Base-by-base conservation (phyloP, 2,888 invertebrate genomes). In the Aquatica leii region DNA sequence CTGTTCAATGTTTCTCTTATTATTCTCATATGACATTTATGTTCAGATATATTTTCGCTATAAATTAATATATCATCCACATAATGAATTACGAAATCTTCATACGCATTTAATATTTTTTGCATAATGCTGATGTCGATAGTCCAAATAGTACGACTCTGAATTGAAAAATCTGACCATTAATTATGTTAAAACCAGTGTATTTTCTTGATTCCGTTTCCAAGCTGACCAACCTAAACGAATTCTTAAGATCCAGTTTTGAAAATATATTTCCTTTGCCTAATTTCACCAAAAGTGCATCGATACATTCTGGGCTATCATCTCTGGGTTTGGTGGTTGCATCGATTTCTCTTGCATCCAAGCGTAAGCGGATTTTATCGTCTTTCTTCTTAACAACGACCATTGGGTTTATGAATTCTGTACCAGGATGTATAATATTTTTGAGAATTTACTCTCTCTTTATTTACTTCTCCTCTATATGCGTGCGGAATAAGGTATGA, bases 71-170 rank as follows among this genome's bases (percentile, higher is more conserved):
- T 48, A 52, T 59, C 59, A 35, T 61, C 50, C 11, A 60, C 49
- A 49, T 60, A 60, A 37, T 54, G 37, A 8, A 54, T 4, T 20
- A 43, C 53, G 49, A 54, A 60, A 14, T 37, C 11, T 34, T 60
- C 60, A 41, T 31, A 59, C 17, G 5, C 9, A 11, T 34, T 40
- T 21, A 60, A 14, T 11, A 53, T 54, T 9, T 17, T 20, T 14
- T 60, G 60, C 49, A 60, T 48, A 11, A 54, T 1, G 15, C 31
- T 1, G 46, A 34, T 20, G 53, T 54, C 2, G 54, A 43, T 2
- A 60, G 24, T 9, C 54, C 60, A 53, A 48, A 60, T 15, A 54
- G 60, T 48, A 54, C 60, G 9, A 59, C 53, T 46, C 37, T 59
- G 48, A 46, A 59, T 12, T 59, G 52, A 14, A 31, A 59, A 11